phyloP scores from a whole-genome alignment of 2,888 invertebrate species.

The Mimas tiliae region DNA sequence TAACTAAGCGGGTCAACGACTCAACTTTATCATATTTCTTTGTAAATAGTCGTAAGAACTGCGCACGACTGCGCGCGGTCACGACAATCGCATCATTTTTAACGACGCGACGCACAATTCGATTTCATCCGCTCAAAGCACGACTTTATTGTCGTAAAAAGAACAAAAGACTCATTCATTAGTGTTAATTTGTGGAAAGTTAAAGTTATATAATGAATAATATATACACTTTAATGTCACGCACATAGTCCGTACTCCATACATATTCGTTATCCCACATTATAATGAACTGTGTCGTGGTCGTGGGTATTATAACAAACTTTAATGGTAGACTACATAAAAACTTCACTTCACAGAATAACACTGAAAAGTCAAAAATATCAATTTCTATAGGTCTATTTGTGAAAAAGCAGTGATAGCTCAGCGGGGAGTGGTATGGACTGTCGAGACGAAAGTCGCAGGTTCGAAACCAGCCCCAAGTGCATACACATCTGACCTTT shows the following conservation, averaged over 20 bases:
- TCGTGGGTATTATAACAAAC: too few relatives aligned
- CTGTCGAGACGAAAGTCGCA: too few relatives aligned
- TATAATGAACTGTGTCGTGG: too few relatives aligned
- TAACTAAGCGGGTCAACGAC: slow-evolving; percentile 29
- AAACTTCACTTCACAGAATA: too few relatives aligned
- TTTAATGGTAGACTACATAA: too few relatives aligned
- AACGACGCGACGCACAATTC: slow-evolving; percentile 27
- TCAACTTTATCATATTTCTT: slow-evolving; percentile 32
- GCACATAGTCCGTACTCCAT: neutral
- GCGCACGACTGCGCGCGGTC: slow-evolving; percentile 32
- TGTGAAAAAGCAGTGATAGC: too few relatives aligned
- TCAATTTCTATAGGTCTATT: too few relatives aligned
- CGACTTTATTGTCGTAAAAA: slow-evolving; percentile 6
- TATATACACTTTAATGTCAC: neutral
- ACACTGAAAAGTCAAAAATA: too few relatives aligned
- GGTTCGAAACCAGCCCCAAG: too few relatives aligned
- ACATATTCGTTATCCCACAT: neutral
- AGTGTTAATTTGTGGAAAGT: neutral
- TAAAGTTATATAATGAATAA: neutral
- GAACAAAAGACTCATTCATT: neutral
- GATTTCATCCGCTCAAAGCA: slow-evolving; percentile 10
- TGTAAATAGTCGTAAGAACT: slow-evolving; percentile 27
- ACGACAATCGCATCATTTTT: slow-evolving; percentile 35
- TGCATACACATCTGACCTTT: too few relatives aligned
- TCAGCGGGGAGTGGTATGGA: too few relatives aligned